phyloP scores from a whole-genome alignment of 2,888 invertebrate species.

The Drosophila robusta region DNA sequence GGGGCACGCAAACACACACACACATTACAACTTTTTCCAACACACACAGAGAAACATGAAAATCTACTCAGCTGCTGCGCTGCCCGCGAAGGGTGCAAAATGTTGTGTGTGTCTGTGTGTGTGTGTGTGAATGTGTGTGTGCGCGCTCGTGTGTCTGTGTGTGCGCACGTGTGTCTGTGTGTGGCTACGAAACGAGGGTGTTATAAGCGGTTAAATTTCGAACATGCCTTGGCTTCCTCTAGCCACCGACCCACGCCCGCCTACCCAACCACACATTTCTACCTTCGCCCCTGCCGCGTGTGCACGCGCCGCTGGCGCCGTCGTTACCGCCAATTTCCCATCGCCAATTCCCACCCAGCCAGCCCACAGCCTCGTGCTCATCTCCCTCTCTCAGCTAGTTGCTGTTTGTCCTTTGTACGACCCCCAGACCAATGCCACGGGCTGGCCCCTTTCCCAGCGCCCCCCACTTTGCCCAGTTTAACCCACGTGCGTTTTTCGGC shows the following conservation, averaged over 20 bases:
- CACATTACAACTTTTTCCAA: slow-evolving; percentile 20
- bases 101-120: slow-evolving; percentile 16
- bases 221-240: slow-evolving; percentile 40
- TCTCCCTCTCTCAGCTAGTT: not conserved
- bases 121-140: slow-evolving; percentile 13
- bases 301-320: slow-evolving; percentile 49
- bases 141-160: slow-evolving; percentile 23
- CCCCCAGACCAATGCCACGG: slow-evolving; percentile 59
- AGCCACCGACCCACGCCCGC: not conserved
- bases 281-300: slow-evolving; percentile 28
- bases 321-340: slow-evolving; percentile 60
- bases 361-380: not conserved
- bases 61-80: slow-evolving; percentile 68
- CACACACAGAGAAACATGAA: slow-evolving; percentile 60
- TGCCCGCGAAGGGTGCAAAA: slow-evolving; percentile 43
- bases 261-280: slow-evolving; percentile 1
- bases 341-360: slow-evolving; percentile 17
- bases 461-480: slow-evolving; percentile 5
- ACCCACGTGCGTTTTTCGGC: slow-evolving; percentile 48
- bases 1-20: slow-evolving; percentile 32
- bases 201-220: slow-evolving; percentile 78
- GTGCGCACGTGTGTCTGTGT: slow-evolving; percentile 23
- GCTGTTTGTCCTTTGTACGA: slow-evolving; percentile 71
- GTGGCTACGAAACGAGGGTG: slow-evolving; percentile 58
- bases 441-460: slow-evolving; percentile 1